phyloP scores from a whole-genome alignment of 2,113 vertebrate species.

The Pitta sordida region DNA sequence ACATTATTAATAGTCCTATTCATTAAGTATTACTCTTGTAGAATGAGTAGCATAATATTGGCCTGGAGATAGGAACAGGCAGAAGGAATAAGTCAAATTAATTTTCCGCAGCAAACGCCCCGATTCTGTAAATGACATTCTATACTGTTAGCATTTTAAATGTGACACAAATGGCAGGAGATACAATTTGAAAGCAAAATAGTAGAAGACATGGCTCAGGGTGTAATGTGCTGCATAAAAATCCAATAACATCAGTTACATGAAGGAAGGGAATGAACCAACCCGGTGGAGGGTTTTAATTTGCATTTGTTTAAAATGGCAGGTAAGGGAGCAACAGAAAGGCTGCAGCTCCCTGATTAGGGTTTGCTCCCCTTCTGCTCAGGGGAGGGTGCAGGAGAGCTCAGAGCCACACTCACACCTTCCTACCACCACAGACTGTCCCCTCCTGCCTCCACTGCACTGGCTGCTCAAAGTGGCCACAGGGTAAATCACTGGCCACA shows the following conservation, averaged over 20 bases:
- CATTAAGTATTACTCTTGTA: conserved; percentile 98
- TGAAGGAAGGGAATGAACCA: conserved; percentile 55
- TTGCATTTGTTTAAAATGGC: conserved; percentile 75
- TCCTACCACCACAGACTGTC: background rate
- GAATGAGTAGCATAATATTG: conserved; percentile 95
- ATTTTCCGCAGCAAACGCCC: conserved; percentile 92
- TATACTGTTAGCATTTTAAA: conserved; percentile 95
- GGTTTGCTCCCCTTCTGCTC: background rate
- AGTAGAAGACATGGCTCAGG: conserved; percentile 80
- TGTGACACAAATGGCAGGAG: conserved; percentile 92
- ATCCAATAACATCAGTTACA: conserved; percentile 76
- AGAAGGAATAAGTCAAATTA: conserved; percentile 92
- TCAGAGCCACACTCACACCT: background rate
- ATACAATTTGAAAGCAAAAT: conserved; percentile 93
- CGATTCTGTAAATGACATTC: conserved; percentile 92
- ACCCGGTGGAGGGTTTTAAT: conserved; percentile 60
- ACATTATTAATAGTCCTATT: conserved; percentile 95
- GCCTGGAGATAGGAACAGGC: conserved; percentile 91
- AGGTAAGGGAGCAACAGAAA: conserved; percentile 53
- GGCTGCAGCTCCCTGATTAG: background rate
- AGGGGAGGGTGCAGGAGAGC: background rate
- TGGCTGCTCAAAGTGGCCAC: background rate
- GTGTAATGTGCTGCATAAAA: conserved; percentile 78
- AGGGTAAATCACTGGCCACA: no score
- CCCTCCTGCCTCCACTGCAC: background rate